phyloP scores from a whole-genome alignment of 1,140 invertebrate species.

The Ceratosolen fusciceps region DNA sequence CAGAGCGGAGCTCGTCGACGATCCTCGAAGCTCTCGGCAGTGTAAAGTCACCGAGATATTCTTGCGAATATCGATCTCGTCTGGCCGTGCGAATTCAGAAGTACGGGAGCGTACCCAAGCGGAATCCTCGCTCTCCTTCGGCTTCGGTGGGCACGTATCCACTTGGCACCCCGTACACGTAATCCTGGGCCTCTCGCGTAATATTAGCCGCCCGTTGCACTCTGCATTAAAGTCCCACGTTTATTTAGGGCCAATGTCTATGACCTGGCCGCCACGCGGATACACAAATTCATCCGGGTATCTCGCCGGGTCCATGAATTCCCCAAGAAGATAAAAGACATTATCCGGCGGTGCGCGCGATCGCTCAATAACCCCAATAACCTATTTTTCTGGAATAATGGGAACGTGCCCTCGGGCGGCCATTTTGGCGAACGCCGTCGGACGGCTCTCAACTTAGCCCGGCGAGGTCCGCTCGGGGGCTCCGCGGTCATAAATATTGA shows the following conservation, averaged over 20 bases:
- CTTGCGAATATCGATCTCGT: neutral
- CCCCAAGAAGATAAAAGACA: no score
- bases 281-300: neutral
- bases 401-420: neutral
- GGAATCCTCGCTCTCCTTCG: neutral
- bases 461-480: neutral
- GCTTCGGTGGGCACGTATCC: constrained; percentile 20
- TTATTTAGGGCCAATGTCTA: neutral
- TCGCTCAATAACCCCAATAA: no score
- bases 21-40: neutral
- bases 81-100: constrained; percentile 8
- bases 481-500: constrained; percentile 8
- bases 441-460: constrained; percentile 5
- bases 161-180: constrained; percentile 53
- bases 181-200: constrained; percentile 61
- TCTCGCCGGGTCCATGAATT: no score
- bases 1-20: neutral
- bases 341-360: no score
- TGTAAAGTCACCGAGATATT: neutral
- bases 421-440: constrained; percentile 30
- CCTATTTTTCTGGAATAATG: no score
- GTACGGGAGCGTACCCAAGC: neutral
- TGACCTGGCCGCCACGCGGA: neutral
- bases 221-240: constrained; percentile 65
- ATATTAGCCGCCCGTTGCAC: constrained; percentile 68